Evolutionary conservation across 1,140 invertebrate species (phyloP), one percentile per base, ranked within the genome.

Genomic region (Cecropterus lyciades): DNA sequence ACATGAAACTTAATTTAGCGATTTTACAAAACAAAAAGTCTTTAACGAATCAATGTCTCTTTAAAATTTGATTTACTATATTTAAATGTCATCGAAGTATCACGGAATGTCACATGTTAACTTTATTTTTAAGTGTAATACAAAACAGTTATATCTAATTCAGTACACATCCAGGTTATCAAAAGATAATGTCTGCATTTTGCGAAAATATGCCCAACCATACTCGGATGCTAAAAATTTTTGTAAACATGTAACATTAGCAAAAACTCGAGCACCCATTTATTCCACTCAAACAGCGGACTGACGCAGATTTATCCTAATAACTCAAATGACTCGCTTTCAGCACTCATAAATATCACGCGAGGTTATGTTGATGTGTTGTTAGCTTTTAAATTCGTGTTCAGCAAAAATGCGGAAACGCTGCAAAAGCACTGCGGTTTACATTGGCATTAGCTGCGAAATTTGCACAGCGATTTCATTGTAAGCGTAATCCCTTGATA

Each of bases 271-370:
- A 33, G 30, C 20, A 3, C 43, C 24, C 27, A 53, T 53, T 53
- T 30, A 48, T 59, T 59, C 56, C 42, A 46, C 56, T 59, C 56
- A 59, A 59, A 59, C 46, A 59, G 24, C 17, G 56, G 14, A 53
- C 27, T 37, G 27, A 37, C 27, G 51, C 14, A 2, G 51, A 37
- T 46, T 59, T 59, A 59, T 46, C 56, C 56, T 59, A 59, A 59
- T 59, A 59, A 59, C 24, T 59, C 56, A 59, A 59, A 59, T 59
- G 45, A 45, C 56, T 59, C 43, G 42, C 46, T 57, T 33, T 40
- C 56, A 53, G 20, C 56, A 10, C 43, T 59, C 56, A 48, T 59
- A 59, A 59, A 59, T 59, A 30, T 59, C 42, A 46, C 43, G 9
- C 8, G 24, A 48, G 37, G 9, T 30, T 43, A 46, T 46, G 43